A percentile compares a stretch with the other conserved stretches of the same genome.
These are phyloP conservation scores for Pungitius pungitius DNA, from an alignment of 2,113 vertebrate species.

Conservation along the genomic window DNA sequence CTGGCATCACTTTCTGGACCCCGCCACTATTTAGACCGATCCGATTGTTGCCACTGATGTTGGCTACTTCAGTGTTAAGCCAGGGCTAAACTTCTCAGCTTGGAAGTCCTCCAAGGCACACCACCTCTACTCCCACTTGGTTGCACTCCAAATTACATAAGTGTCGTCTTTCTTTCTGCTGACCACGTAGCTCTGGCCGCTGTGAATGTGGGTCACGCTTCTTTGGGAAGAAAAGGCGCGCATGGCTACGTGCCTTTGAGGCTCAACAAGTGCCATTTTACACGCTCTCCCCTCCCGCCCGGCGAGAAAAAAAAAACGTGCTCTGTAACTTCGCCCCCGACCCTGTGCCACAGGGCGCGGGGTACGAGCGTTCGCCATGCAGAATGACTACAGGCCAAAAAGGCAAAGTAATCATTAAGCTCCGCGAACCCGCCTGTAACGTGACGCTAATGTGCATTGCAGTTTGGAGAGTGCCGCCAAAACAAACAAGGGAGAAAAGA, in stretches of 20 bases:
- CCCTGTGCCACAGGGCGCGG: too few relatives aligned
- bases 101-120: conserved; percentile 30
- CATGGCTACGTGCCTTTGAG: neutral
- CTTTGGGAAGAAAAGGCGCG: conserved; percentile 20
- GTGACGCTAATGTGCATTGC: conserved; percentile 43
- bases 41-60: conserved; percentile 10
- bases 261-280: neutral
- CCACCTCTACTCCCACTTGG: conserved; percentile 22
- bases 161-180: conserved; percentile 71
- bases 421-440: conserved; percentile 20
- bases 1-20: conserved; percentile 1
- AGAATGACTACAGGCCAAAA: conserved; percentile 2
- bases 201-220: conserved; percentile 39
- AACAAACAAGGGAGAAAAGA: conserved; percentile 44
- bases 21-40: neutral
- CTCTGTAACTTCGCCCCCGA: neutral
- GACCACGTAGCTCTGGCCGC: conserved; percentile 27
- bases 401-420: conserved; percentile 50
- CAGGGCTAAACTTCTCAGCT: conserved; percentile 28
- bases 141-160: conserved; percentile 43
- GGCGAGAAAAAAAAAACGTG: conserved; percentile 10
- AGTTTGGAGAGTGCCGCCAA: conserved; percentile 44
- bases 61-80: conserved; percentile 18
- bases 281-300: neutral
- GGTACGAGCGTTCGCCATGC: neutral